Evolutionary conservation across 2,797 vertebrate species (phyloP).

Genomic region (Cuculus canorus): DNA sequence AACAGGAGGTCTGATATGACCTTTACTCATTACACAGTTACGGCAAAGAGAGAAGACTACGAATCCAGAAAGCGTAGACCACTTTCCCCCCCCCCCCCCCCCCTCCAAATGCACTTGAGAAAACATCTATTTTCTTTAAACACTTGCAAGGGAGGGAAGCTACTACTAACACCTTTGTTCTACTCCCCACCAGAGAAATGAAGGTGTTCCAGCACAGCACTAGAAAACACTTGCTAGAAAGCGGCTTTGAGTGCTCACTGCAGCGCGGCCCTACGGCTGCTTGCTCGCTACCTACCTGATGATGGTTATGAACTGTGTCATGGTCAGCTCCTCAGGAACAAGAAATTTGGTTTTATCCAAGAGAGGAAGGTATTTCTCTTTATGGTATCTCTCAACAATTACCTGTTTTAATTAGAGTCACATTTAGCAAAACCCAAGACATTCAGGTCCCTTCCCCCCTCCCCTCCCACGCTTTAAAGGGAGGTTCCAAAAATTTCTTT

Average conservation of each 20-base stretch:
- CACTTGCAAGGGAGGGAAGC: background rate
- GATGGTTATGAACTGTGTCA: constrained; percentile 90
- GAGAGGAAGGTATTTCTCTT: constrained; percentile 85
- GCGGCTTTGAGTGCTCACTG: background rate
- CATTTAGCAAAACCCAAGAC: background rate
- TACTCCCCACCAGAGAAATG: background rate
- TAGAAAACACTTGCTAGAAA: background rate
- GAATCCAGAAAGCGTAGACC: background rate
- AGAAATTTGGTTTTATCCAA: constrained; percentile 93
- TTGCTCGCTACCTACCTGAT: constrained; percentile 79
- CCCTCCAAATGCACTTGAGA: background rate
- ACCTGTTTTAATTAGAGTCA: constrained; percentile 76
- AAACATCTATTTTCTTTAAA: background rate
- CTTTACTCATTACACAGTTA: background rate
- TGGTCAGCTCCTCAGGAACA: constrained; percentile 88
- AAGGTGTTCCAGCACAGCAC: background rate
- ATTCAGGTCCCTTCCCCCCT: fast-evolving
- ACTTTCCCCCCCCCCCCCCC: no score
- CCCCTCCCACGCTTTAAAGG: no score
- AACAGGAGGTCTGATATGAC: background rate
- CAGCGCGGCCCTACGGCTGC: background rate
- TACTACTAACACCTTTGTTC: background rate
- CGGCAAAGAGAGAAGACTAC: background rate
- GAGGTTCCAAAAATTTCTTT: fast-evolving
- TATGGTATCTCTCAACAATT: constrained; percentile 87